Conservation (phyloP, 1,140 invertebrate genomes). For the Apis laboriosa region DNA sequence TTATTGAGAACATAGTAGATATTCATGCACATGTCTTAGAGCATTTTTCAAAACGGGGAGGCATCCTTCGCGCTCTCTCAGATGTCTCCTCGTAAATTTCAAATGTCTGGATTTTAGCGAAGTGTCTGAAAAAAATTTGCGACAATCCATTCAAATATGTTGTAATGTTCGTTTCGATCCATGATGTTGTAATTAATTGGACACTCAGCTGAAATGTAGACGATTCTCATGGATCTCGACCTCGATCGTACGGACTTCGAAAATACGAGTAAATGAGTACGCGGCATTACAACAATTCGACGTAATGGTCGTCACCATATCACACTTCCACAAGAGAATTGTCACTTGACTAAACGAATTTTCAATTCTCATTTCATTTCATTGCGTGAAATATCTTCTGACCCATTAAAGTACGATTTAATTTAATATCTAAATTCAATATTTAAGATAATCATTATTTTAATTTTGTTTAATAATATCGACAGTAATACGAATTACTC, state of each 20-base stretch:
- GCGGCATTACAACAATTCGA: neutral
- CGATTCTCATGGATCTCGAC: conserved; percentile 40
- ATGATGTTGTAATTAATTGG: neutral
- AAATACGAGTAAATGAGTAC: conserved; percentile 25
- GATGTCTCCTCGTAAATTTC: conserved; percentile 15
- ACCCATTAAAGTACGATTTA: too few relatives aligned
- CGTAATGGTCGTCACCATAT: too few relatives aligned
- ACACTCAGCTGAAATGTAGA: neutral
- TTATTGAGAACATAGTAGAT: conserved; percentile 17
- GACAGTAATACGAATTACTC: too few relatives aligned
- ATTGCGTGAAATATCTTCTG: too few relatives aligned
- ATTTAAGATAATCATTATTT: too few relatives aligned
- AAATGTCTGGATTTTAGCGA: conserved; percentile 9
- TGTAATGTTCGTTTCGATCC: neutral
- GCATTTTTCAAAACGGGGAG: neutral
- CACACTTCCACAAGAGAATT: too few relatives aligned
- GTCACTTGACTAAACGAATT: too few relatives aligned
- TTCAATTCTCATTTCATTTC: too few relatives aligned
- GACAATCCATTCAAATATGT: too few relatives aligned
- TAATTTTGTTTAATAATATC: too few relatives aligned
- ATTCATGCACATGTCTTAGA: conserved; percentile 15
- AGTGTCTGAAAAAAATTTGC: neutral
- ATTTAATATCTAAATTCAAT: too few relatives aligned
- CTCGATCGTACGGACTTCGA: conserved; percentile 45
- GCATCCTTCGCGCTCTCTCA: neutral